These are phyloP conservation scores for Polyergus mexicanus DNA, from an alignment of 1,140 invertebrate genomes.

Conservation along the genomic window DNA sequence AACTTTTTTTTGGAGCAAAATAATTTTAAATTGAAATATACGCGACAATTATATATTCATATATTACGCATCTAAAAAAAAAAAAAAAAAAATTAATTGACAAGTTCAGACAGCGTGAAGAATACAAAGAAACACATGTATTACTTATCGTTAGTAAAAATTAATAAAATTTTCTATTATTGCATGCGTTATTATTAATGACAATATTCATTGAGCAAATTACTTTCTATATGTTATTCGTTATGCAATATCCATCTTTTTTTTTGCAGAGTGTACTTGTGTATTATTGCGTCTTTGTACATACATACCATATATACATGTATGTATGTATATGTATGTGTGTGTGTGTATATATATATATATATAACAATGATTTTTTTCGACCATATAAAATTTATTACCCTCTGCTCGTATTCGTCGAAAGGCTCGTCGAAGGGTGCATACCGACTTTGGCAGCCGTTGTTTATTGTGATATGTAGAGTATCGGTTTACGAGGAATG, in stretches of 20 bases:
- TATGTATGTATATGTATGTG: too few relatives aligned
- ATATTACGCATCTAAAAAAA: background rate
- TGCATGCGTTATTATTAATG: background rate
- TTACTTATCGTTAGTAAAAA: background rate
- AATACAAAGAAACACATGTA: background rate
- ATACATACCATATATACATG: too few relatives aligned
- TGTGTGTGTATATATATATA: too few relatives aligned
- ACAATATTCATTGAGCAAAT: conserved; percentile 6
- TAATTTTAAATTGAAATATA: background rate
- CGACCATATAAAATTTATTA: too few relatives aligned
- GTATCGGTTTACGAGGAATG: conserved; percentile 69
- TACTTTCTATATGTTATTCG: background rate
- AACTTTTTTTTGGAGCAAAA: background rate
- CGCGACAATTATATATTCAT: background rate
- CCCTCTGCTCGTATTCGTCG: too few relatives aligned
- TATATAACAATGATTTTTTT: too few relatives aligned
- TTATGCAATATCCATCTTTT: background rate
- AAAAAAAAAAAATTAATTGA: background rate
- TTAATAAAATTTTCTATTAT: background rate
- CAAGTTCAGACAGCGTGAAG: background rate
- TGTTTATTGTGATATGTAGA: conserved; percentile 61
- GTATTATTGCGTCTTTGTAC: background rate
- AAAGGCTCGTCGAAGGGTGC: conserved; percentile 29
- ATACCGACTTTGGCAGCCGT: conserved; percentile 66
- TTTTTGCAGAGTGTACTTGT: background rate